Evolutionary conservation across 2,888 invertebrate species (phyloP), one percentile per base, ranked within the genome.

Genomic region (Andrena dorsata): DNA sequence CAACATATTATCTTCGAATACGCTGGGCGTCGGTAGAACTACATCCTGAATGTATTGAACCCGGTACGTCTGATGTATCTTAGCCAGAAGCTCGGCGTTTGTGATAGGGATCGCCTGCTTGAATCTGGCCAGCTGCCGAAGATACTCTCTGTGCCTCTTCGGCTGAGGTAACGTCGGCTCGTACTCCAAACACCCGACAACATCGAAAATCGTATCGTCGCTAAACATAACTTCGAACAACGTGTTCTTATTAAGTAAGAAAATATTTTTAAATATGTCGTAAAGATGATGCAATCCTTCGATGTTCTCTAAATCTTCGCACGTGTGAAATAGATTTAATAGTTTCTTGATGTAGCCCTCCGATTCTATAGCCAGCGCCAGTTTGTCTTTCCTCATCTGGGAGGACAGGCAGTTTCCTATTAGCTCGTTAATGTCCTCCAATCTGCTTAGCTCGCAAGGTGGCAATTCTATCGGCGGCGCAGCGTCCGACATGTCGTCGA

Each of bases 21-120:
- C 98, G 89, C 99, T 99, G 13, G 99, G 99, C 66, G 99, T 98
- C 30, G 99, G 99, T 93, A 99, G 95, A 91, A 99, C 99, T 91
- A 99, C 99, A 95, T 99, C 99, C 93, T 98, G 98, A 92, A 99
- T 99, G 95, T 99, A 99, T 95, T 99, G 99, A 92, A 99, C 99
- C 94, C 99, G 96, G 95, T 99, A 99, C 76, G 99, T 99, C 95
- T 99, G 99, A 95, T 99, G 99, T 90, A 99, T 99, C 96, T 99
- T 99, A 76, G 98, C 97, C 90, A 98, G 95, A 88, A 99, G 95
- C 95, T 99, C 99, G 86, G 96, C 96, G 94, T 99, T 99, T 92
- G 97, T 97, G 83, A 99, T 99, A 77, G 99, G 98, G 92, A 99
- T 98, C 76, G 98, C 98, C 94, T 98, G 98, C 91, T 97, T 97